Evolutionary conservation across 2,113 vertebrate species (phyloP).

Genomic region (Gulo gulo): DNA sequence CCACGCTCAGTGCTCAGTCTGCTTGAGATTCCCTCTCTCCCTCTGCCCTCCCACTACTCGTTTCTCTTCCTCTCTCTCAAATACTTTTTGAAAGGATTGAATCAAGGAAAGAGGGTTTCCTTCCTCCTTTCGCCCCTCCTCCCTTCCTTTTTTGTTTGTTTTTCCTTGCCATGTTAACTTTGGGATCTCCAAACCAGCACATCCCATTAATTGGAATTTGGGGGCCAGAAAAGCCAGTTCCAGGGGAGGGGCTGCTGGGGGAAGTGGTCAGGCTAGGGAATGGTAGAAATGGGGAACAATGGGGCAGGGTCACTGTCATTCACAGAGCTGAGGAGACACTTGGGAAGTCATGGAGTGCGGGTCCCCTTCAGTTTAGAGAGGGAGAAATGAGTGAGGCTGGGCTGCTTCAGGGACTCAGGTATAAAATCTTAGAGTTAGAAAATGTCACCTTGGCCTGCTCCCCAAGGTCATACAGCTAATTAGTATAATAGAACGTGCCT

Average conservation of each 20-base stretch:
- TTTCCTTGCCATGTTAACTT: neutral
- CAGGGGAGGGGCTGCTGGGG: neutral
- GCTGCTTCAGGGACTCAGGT: neutral
- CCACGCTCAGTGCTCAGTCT: neutral
- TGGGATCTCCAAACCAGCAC: neutral
- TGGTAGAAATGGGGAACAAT: neutral
- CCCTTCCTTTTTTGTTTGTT: neutral
- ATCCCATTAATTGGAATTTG: neutral
- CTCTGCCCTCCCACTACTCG: neutral
- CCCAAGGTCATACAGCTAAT: constrained; percentile 72
- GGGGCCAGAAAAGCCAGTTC: neutral
- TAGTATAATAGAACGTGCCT: constrained; percentile 51
- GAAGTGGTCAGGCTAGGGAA: neutral
- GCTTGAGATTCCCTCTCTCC: neutral
- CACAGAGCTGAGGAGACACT: neutral
- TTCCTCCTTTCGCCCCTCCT: neutral
- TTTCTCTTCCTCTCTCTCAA: neutral
- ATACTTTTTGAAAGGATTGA: neutral
- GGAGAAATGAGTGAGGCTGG: neutral
- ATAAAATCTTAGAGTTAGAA: neutral
- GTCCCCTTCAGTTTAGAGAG: neutral
- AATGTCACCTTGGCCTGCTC: constrained; percentile 46
- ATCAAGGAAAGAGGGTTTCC: neutral
- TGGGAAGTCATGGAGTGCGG: neutral
- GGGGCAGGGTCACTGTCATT: no score